Conservation (phyloP, 2,888 invertebrate genomes). For the Philonicus albiceps region DNA sequence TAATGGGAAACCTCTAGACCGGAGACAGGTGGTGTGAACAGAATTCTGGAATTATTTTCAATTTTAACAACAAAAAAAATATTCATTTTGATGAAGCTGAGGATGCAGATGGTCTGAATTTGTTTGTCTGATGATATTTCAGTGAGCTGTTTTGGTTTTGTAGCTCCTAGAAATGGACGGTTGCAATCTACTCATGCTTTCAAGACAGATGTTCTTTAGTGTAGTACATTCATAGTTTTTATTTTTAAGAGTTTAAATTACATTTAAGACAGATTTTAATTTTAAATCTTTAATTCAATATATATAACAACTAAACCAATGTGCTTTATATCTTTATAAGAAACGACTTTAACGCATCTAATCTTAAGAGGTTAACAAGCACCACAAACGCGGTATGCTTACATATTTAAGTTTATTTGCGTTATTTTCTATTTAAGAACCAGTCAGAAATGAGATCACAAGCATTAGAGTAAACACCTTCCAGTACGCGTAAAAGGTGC, state of each 20-base stretch:
- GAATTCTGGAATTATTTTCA: background rate
- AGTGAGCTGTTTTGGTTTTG: background rate
- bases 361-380: background rate
- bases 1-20: background rate
- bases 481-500: background rate
- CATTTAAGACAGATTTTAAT: background rate
- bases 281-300: too few relatives aligned
- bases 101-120: conserved; percentile 43
- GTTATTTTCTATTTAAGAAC: background rate
- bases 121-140: background rate
- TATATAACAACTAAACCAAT: too few relatives aligned
- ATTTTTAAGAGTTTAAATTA: background rate
- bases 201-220: background rate
- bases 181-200: background rate
- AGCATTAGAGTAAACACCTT: background rate
- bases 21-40: conserved; percentile 26
- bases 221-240: background rate
- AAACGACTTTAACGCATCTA: background rate
- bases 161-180: background rate
- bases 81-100: conserved; percentile 30
- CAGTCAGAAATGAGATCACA: background rate
- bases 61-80: background rate
- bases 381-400: background rate
- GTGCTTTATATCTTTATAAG: background rate
- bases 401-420: background rate